phyloP scores from a whole-genome alignment of 2,797 vertebrate species.

The Rousettus madagascariensis region DNA sequence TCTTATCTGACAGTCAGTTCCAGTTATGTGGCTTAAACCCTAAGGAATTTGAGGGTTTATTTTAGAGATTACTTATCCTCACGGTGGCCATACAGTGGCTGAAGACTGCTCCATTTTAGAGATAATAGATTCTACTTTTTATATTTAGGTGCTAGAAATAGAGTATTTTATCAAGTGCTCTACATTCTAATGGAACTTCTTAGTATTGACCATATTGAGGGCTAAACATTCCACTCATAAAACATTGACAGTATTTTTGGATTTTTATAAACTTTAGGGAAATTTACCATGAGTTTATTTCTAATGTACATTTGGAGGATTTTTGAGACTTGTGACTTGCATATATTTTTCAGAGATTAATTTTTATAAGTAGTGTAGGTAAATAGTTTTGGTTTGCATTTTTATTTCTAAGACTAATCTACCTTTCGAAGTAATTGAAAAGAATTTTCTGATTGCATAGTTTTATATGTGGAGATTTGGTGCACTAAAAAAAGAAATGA shows the following conservation, averaged over 20 bases:
- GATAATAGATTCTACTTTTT: constrained; percentile 31
- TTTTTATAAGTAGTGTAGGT: background rate
- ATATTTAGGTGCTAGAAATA: constrained; percentile 17
- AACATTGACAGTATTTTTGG: background rate
- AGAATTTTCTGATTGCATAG: background rate
- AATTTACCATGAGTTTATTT: background rate
- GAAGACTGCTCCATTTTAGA: constrained; percentile 21
- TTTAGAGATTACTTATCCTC: background rate
- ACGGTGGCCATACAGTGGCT: background rate
- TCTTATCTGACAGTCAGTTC: background rate
- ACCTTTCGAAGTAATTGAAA: constrained; percentile 27
- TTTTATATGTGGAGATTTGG: background rate
- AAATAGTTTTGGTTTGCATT: background rate
- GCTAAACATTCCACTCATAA: constrained; percentile 28
- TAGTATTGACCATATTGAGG: background rate
- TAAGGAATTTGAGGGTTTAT: constrained; percentile 8
- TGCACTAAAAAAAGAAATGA: background rate
- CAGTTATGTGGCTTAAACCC: background rate
- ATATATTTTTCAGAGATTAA: constrained; percentile 21
- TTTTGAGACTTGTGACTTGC: background rate
- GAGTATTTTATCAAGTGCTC: constrained; percentile 40
- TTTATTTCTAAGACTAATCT: background rate
- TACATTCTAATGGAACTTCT: constrained; percentile 9
- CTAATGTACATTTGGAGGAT: background rate
- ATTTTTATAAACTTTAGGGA: background rate